Evolutionary conservation across 2,888 invertebrate species (phyloP), one percentile per base, ranked within the genome.

Genomic region (Pollenia angustigena): DNA sequence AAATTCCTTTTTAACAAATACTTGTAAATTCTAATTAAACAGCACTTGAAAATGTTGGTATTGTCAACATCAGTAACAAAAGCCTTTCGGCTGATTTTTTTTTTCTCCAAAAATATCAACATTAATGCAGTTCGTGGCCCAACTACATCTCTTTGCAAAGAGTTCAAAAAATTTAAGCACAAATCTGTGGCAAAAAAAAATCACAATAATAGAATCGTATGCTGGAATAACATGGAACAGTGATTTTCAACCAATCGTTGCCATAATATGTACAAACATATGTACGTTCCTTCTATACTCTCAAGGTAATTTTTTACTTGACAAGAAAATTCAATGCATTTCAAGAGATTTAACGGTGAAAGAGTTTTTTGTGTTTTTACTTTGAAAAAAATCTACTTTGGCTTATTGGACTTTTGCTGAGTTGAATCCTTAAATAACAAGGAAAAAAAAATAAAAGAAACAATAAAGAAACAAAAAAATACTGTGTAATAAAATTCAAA

Each of bases 1-100:
- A 79, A 78, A 78, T 87, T 81, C 71, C 52, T 85, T 81, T 58
- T 32, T 54, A 66, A 72, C 64, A 85, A 87, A 75, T 82, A 14
- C 76, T 84, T 69, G 74, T 74, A 81, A 88, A 87, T 88, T 88
- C 85, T 86, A 88, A 88, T 88, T 88, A 88, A 86, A 88, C 71
- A 52, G 81, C 83, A 81, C 72, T 87, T 85, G 56, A 76, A 88
- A 85, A 84, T 71, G 62, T 75, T 56, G 32, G 52, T 69, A 82
- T 85, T 82, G 74, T 79, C 82, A 79, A 56, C 62, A 75, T 72
- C 62, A 76, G 54, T 69, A 79, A 81, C 23, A 42, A 74, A 82
- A 71, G 69, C 42, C 69, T 82, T 23, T 82, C 69, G 81, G 64
- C 68, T 81, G 18, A 14, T 48, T 81, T 69, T 69, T 46, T 18